These are phyloP conservation scores for Tragulus kanchil DNA, from an alignment of 2,113 vertebrate genomes.

Conservation along the genomic window DNA sequence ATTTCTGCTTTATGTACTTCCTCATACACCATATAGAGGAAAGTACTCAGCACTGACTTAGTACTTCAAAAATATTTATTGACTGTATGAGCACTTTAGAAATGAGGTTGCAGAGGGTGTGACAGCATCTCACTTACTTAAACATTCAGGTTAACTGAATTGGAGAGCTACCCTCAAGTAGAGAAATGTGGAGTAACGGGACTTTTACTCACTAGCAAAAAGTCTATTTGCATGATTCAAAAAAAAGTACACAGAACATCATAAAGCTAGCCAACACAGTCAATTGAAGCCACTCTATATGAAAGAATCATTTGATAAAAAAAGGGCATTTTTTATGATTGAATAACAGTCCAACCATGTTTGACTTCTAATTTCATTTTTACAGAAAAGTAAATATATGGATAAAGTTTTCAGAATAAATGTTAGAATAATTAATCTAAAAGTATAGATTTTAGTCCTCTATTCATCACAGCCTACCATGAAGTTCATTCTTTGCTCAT, in stretches of 20 bases:
- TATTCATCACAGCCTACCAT: neutral
- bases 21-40: neutral
- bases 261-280: neutral
- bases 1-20: neutral
- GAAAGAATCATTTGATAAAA: neutral
- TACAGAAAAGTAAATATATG: neutral
- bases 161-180: neutral
- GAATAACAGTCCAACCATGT: neutral
- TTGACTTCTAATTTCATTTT: neutral
- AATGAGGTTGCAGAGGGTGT: neutral
- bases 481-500: neutral
- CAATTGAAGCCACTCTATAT: neutral
- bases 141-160: neutral
- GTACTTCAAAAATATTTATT: neutral
- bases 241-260: neutral
- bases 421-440: conserved; percentile 29
- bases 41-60: neutral
- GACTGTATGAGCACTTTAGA: neutral
- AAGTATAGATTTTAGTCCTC: neutral
- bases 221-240: neutral
- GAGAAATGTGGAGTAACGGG: neutral
- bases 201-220: neutral
- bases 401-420: neutral
- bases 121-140: neutral
- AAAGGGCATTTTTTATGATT: neutral